A percentile compares a stretch with the other conserved stretches of the same genome.
Conservation (phyloP, 2,113 vertebrate species). For the Hymenochirus boettgeri region DNA sequence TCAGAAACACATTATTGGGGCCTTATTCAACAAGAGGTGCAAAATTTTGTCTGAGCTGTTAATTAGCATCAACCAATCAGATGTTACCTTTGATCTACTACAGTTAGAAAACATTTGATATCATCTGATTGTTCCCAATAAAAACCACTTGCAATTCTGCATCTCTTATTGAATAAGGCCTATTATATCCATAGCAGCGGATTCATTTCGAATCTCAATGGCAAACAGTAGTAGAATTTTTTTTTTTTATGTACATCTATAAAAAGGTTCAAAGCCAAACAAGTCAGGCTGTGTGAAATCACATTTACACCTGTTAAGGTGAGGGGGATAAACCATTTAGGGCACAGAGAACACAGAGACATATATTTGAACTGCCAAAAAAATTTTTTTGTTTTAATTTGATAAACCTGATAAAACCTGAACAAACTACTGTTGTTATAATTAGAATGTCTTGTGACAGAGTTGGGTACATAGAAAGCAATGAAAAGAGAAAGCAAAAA, state of each 20-base stretch:
- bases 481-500: no score
- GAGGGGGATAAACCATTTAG: slow-evolving; percentile 8
- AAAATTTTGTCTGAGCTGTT: no score
- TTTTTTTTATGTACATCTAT: background rate
- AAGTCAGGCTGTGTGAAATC: background rate
- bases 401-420: slow-evolving; percentile 11
- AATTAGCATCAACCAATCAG: no score
- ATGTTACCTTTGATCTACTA: no score
- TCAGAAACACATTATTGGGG: no score
- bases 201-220: slow-evolving; percentile 1
- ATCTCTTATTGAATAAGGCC: no score
- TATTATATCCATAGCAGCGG: background rate
- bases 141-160: no score
- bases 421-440: slow-evolving; percentile 30
- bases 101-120: no score
- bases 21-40: no score
- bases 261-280: background rate
- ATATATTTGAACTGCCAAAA: slow-evolving; percentile 23
- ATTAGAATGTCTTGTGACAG: slow-evolving; percentile 19
- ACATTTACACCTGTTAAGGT: background rate
- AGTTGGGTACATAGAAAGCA: background rate
- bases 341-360: background rate
- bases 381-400: background rate
- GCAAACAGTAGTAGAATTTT: background rate
- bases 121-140: no score